Percentiles rank a stretch among this genome's conserved stretches.
Conservation (phyloP, 2,113 vertebrate genomes). For the Odobenus rosmarus region DNA sequence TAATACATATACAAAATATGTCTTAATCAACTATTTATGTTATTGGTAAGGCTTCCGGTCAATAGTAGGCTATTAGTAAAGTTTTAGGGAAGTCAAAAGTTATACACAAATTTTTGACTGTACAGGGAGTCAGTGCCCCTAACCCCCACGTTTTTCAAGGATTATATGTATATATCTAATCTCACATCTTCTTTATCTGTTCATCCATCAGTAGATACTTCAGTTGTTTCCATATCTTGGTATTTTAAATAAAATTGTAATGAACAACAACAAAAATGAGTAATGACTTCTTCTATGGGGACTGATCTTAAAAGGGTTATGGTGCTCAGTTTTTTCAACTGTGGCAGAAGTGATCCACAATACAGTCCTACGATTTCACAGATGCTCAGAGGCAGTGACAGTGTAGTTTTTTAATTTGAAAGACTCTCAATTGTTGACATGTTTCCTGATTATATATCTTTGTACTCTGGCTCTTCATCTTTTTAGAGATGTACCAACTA, state of each 20-base stretch:
- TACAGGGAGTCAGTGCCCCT: neutral
- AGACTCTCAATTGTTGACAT: neutral
- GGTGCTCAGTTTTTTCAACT: neutral
- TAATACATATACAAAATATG: neutral
- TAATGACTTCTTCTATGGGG: neutral
- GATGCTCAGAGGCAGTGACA: neutral
- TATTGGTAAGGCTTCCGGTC: neutral
- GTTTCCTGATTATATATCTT: neutral
- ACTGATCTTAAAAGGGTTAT: neutral
- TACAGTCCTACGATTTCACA: neutral
- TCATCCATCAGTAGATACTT: neutral
- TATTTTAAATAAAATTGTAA: neutral
- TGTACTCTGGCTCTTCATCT: neutral
- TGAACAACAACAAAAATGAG: neutral
- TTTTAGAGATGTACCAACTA: neutral
- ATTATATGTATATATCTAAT: neutral
- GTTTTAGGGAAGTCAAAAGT: neutral
- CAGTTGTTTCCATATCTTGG: neutral
- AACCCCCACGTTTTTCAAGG: neutral
- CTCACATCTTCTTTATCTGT: neutral
- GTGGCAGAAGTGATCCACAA: neutral
- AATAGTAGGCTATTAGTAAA: neutral
- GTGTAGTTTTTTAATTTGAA: neutral
- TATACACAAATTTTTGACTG: neutral
- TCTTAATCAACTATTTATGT: neutral